Conservation (phyloP, 1,140 invertebrate species). For the Drosophila parvula region DNA sequence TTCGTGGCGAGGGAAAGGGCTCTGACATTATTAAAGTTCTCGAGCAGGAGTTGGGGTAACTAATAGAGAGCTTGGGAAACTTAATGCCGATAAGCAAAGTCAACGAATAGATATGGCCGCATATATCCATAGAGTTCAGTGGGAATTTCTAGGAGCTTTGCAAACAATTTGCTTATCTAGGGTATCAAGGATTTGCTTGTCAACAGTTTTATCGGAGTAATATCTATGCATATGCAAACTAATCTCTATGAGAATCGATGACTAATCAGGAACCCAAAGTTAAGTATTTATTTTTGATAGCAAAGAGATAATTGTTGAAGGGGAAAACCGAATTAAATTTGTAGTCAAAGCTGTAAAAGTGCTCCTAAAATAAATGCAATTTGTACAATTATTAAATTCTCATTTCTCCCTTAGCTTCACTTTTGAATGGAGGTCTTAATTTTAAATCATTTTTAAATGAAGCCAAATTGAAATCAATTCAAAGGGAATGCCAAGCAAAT, state of each 20-base stretch:
- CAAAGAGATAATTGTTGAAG: background rate
- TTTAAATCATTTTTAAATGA: slow-evolving; percentile 37
- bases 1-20: slow-evolving; percentile 7
- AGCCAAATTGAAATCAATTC: slow-evolving; percentile 45
- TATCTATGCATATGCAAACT: background rate
- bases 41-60: background rate
- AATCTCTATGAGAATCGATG: slow-evolving; percentile 22
- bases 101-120: slow-evolving; percentile 37
- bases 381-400: slow-evolving; percentile 18
- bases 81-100: slow-evolving; percentile 41
- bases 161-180: slow-evolving; percentile 38
- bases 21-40: slow-evolving; percentile 58
- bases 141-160: slow-evolving; percentile 32
- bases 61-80: slow-evolving; percentile 47
- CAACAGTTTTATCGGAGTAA: slow-evolving; percentile 20
- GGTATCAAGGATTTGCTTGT: slow-evolving; percentile 30
- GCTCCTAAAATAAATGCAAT: background rate
- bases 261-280: background rate
- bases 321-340: background rate
- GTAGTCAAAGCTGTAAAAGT: background rate
- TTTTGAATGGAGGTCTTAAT: slow-evolving; percentile 6
- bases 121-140: slow-evolving; percentile 10
- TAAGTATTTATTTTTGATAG: slow-evolving; percentile 19
- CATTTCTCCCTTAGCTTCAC: background rate
- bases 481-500: slow-evolving; percentile 15